Evolutionary conservation across 2,888 invertebrate genomes (phyloP).

Genomic region (Lordiphosa andalusiaca): DNA sequence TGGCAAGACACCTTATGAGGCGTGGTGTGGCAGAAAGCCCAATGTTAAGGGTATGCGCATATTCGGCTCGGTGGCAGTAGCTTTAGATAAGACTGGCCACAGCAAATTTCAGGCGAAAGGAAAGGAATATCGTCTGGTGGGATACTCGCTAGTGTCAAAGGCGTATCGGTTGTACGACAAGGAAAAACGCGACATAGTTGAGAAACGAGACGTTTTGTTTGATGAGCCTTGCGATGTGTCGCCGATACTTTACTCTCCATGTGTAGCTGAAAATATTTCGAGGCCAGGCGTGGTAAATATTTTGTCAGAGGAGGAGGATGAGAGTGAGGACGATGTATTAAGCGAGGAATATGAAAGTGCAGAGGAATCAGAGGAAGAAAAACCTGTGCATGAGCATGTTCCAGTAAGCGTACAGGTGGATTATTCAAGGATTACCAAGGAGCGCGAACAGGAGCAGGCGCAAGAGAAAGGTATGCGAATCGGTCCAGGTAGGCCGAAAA

Average conservation of each 20-base stretch:
- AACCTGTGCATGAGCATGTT: too few relatives aligned
- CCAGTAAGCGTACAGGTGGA: background rate
- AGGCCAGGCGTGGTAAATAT: background rate
- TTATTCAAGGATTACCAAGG: background rate
- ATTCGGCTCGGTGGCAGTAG: background rate
- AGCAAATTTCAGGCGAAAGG: background rate
- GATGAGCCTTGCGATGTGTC: background rate
- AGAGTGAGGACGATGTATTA: background rate
- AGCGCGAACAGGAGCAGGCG: background rate
- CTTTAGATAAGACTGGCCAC: background rate
- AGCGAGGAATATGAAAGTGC: background rate
- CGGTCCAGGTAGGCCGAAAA: background rate
- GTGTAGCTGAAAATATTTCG: background rate
- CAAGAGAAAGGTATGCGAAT: background rate
- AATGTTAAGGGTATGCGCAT: background rate
- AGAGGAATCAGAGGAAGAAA: background rate
- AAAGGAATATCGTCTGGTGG: slow-evolving; percentile 2
- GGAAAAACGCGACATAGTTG: background rate
- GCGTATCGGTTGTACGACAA: background rate
- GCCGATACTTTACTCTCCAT: too few relatives aligned
- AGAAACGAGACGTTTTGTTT: background rate
- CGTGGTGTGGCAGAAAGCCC: background rate
- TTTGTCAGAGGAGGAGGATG: background rate
- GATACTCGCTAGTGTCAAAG: background rate
- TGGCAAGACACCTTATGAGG: background rate